Conservation (phyloP, 2,888 invertebrate genomes). For the Pristionchus japonicus region DNA sequence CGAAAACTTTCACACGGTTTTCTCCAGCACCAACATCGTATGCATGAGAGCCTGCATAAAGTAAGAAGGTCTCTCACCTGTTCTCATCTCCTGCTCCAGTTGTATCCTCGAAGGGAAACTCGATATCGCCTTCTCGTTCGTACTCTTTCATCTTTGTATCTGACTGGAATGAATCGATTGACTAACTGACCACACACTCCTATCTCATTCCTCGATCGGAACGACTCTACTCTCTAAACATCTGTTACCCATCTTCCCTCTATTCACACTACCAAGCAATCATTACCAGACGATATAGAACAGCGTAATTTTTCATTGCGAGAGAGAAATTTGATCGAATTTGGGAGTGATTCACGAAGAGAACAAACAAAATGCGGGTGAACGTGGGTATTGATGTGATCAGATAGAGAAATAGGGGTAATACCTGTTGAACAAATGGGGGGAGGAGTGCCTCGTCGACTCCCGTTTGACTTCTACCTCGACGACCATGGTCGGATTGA, state of each 20-base stretch:
- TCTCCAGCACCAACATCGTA: not conserved
- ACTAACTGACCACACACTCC: not conserved
- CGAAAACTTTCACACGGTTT: not conserved
- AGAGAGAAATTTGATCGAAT: not conserved
- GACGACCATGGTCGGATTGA: constrained; percentile 26
- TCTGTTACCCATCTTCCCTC: not conserved
- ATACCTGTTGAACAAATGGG: constrained; percentile 45
- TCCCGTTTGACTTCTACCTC: constrained; percentile 22
- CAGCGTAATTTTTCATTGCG: not conserved
- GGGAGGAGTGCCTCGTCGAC: constrained; percentile 41
- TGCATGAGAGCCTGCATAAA: not conserved
- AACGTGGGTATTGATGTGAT: not conserved
- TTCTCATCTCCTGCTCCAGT: constrained; percentile 76
- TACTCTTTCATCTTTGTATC: constrained; percentile 66
- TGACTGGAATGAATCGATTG: constrained; percentile 49
- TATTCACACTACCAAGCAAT: not conserved
- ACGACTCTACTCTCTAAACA: not conserved
- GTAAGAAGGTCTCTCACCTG: constrained; percentile 75
- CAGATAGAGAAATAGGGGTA: not conserved
- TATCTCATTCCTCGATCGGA: constrained; percentile 24
- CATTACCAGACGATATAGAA: not conserved
- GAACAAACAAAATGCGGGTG: not conserved
- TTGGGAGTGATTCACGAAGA: not conserved
- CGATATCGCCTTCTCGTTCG: constrained; percentile 72
- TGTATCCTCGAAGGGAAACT: constrained; percentile 74